Evolutionary conservation across 2,888 invertebrate genomes (phyloP), one percentile per base, ranked within the genome.

Genomic region (Hemistola chrysoprasaria): DNA sequence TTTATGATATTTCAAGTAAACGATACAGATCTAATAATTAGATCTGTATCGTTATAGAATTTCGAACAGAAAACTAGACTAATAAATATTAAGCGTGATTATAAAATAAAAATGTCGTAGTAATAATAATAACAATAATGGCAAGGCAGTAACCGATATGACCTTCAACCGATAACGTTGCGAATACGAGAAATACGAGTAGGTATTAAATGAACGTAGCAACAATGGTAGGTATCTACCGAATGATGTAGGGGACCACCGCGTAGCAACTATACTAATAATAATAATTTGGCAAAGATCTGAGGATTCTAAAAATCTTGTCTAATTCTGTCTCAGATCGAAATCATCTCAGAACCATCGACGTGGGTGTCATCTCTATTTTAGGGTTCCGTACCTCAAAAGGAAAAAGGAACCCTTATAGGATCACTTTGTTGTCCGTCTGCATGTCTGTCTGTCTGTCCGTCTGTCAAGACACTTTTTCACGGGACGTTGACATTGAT

Each of bases 221-320:
- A 47, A 53, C 53, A 41, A 38, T 47, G 39, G 33, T 28, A 24
- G 27, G 40, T 45, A 46, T 31, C 35, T 46, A 48, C 34, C 28
- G 31, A 33, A 41, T 34, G 26, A 34, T 37, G 38, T 34, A 41
- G 27, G 29, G 36, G 39, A 24, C 37, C 27, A 27, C 34, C 31
- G 40, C 31, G 11, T 43, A 43, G 29, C 41, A 44, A 41, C 49
- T 28, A 28, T 33, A 44, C 26, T 43, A 50, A 47, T 40, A 45
- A 37, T 33, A 49, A 49, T 43, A 22, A 41, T 45, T 54, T 54
- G 54, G 54, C 49, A 51, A 40, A 41, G 44, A 27, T 7, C 16
- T 31, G 35, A 31, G 33, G 11, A 40, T 16, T 16, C 16, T 2
- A 16, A 16, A 16, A 16, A 16, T 22, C 8, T 16, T 7, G 28